phyloP scores from a whole-genome alignment of 2,888 invertebrate species.

The Amaurobius ferox region DNA sequence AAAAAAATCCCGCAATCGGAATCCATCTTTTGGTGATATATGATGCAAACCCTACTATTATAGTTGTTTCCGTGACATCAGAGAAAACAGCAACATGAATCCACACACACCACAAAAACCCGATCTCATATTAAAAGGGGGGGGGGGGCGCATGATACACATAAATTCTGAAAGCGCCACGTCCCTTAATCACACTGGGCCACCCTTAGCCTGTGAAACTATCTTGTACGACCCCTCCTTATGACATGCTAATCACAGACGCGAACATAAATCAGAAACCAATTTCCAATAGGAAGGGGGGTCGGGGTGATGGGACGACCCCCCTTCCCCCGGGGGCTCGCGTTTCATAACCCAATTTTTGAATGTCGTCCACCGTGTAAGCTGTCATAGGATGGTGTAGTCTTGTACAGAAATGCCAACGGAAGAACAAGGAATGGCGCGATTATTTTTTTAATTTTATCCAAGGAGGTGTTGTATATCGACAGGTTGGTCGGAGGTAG shows the following conservation, averaged over 20 bases:
- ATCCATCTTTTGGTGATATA: neutral
- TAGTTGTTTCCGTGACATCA: neutral
- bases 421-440: neutral
- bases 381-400: conserved; percentile 41
- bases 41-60: conserved; percentile 3
- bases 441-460: conserved; percentile 12
- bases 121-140: neutral
- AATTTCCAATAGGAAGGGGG: conserved; percentile 24
- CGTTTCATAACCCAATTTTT: conserved; percentile 45
- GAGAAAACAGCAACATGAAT: neutral
- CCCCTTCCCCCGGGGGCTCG: conserved; percentile 9
- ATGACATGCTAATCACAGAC: conserved; percentile 55
- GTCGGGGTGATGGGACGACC: neutral
- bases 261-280: conserved; percentile 54
- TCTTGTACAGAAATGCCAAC: neutral
- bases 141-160: neutral
- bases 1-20: neutral
- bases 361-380: conserved; percentile 28
- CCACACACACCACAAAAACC: neutral
- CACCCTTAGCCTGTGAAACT: conserved; percentile 8
- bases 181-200: conserved; percentile 14
- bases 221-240: conserved; percentile 13
- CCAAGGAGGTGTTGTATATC: neutral
- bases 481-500: conserved; percentile 3
- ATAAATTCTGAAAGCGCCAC: neutral